Evolutionary conservation across 2,797 vertebrate species (phyloP).

Genomic region (Lates japonicus): DNA sequence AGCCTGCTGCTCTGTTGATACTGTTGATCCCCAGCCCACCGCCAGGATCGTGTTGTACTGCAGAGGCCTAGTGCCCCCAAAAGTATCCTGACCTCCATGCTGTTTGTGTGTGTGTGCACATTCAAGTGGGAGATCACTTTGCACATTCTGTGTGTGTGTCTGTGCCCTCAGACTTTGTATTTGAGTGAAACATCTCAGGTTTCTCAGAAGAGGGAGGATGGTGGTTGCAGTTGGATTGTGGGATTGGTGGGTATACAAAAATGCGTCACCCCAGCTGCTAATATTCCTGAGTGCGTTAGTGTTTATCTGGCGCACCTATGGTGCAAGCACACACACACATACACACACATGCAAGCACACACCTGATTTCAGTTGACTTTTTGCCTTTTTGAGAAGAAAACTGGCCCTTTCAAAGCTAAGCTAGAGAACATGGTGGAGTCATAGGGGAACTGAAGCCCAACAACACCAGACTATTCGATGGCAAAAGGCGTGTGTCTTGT

Average conservation of each 20-base stretch:
- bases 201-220: conserved; percentile 46
- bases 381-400: conserved; percentile 62
- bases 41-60: conserved; percentile 69
- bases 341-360: conserved; percentile 43
- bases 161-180: conserved; percentile 11
- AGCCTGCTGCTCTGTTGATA: conserved; percentile 77
- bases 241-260: conserved; percentile 73
- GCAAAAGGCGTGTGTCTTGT: conserved; percentile 71
- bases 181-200: conserved; percentile 50
- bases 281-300: conserved; percentile 45
- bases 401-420: conserved; percentile 70
- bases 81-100: conserved; percentile 71
- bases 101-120: conserved; percentile 37
- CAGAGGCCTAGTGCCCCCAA: conserved; percentile 70
- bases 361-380: conserved; percentile 80
- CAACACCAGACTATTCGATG: conserved; percentile 71
- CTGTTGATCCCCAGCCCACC: conserved; percentile 79
- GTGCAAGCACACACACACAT: not conserved
- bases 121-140: conserved; percentile 20
- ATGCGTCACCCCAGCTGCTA: conserved; percentile 35
- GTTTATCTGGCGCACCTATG: conserved; percentile 53
- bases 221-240: conserved; percentile 55
- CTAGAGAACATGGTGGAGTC: conserved; percentile 52
- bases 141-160: not conserved
- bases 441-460: conserved; percentile 54